Percentiles rank a stretch among this genome's conserved stretches.
Evolutionary conservation across 1,140 invertebrate genomes (phyloP).

Genomic region (Procambarus clarkii): DNA sequence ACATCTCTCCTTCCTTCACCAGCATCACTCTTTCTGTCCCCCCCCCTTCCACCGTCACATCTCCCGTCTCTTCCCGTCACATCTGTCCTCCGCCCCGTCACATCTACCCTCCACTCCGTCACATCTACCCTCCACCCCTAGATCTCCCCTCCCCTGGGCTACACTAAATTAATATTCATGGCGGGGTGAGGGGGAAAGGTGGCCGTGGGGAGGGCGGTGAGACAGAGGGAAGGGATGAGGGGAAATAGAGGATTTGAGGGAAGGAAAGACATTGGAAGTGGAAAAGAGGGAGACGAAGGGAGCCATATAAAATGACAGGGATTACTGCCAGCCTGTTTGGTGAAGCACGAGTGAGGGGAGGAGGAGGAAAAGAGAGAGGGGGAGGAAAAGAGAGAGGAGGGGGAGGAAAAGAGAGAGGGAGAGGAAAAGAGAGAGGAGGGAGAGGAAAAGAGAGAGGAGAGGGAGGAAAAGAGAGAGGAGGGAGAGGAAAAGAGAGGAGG

Average conservation of each 20-base stretch:
- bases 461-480: neutral
- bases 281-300: neutral
- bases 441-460: neutral
- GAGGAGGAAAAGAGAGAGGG: neutral
- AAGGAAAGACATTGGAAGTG: constrained; percentile 4
- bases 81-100: too few relatives aligned
- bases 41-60: neutral
- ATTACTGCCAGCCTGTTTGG: neutral
- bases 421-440: neutral
- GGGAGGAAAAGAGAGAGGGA: neutral
- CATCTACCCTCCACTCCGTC: too few relatives aligned
- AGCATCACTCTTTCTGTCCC: too few relatives aligned
- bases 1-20: neutral
- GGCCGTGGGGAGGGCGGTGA: neutral
- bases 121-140: constrained; percentile 19
- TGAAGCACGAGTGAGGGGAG: neutral
- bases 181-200: neutral
- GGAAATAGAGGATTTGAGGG: constrained; percentile 26
- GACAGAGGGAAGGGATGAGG: neutral
- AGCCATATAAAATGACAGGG: neutral
- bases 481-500: neutral
- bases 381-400: neutral
- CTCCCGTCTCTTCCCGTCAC: too few relatives aligned
- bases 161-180: constrained; percentile 43
- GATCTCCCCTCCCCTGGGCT: constrained; percentile 17